Conservation (phyloP, 2,113 vertebrate species). For the Thymallus thymallus region DNA sequence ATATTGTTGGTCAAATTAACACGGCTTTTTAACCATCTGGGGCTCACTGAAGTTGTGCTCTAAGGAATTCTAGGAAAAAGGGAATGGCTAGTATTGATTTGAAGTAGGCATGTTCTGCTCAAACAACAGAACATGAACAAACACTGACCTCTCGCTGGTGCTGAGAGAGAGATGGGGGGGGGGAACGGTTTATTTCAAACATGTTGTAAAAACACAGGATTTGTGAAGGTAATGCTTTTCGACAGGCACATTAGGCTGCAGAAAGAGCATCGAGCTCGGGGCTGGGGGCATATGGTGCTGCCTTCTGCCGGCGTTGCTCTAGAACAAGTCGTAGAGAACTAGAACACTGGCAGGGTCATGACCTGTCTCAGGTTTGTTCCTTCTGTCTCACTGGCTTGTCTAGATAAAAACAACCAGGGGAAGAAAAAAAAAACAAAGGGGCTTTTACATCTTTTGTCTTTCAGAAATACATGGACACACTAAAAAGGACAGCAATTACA, state of each 20-base stretch:
- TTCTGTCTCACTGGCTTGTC: slow-evolving; percentile 55
- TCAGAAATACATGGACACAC: slow-evolving; percentile 11
- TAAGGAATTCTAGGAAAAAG: background rate
- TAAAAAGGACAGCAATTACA: too few relatives aligned
- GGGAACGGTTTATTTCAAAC: slow-evolving; percentile 69
- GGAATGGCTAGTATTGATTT: background rate
- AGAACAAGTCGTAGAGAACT: slow-evolving; percentile 83
- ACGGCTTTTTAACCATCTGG: background rate
- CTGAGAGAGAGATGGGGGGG: slow-evolving; percentile 2
- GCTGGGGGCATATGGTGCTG: slow-evolving; percentile 88
- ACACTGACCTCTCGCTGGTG: slow-evolving; percentile 18
- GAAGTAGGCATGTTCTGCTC: background rate
- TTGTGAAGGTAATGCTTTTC: slow-evolving; percentile 88
- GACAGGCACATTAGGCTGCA: slow-evolving; percentile 93
- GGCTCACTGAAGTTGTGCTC: background rate
- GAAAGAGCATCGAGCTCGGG: slow-evolving; percentile 91
- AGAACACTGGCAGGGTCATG: slow-evolving; percentile 77
- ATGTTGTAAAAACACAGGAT: slow-evolving; percentile 64
- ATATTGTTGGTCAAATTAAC: background rate
- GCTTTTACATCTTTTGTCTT: slow-evolving; percentile 18
- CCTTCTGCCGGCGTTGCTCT: slow-evolving; percentile 86
- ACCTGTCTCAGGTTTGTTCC: slow-evolving; percentile 78
- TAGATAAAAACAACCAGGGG: slow-evolving; percentile 71
- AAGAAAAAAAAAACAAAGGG: slow-evolving; percentile 17
- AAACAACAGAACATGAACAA: slow-evolving; percentile 12